Conservation (phyloP, 2,797 vertebrate genomes). For the Sylvilagus floridanus region DNA sequence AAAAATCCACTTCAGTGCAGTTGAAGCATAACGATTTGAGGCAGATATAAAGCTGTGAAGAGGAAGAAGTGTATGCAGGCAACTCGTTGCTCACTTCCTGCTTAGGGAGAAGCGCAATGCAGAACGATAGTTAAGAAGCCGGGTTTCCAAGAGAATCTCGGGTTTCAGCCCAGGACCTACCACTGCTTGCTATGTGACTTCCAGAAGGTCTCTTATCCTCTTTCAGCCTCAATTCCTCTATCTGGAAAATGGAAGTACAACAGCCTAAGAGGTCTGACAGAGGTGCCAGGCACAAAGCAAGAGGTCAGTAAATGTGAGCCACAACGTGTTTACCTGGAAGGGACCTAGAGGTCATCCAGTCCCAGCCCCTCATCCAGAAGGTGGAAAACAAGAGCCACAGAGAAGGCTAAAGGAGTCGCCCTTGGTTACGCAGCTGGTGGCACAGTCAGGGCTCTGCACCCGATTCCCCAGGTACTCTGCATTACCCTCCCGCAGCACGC, state of each 20-base stretch:
- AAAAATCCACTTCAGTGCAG: constrained; percentile 42
- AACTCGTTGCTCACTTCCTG: background rate
- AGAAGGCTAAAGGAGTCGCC: background rate
- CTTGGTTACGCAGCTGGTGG: background rate
- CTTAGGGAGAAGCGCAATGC: background rate
- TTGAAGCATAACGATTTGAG: constrained; percentile 42
- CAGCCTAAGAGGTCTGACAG: background rate
- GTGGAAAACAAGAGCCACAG: constrained; percentile 15
- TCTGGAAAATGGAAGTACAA: constrained; percentile 32
- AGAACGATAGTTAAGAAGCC: constrained; percentile 14
- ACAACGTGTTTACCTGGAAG: constrained; percentile 12
- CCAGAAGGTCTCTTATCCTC: background rate
- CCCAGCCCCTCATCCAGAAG: constrained; percentile 40
- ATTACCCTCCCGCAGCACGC: background rate
- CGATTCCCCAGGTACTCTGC: background rate
- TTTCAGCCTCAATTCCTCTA: constrained; percentile 49
- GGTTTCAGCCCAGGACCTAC: constrained; percentile 49
- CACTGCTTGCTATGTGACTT: background rate
- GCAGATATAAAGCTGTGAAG: constrained; percentile 16
- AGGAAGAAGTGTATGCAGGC: constrained; percentile 1
- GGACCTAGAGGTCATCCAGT: constrained; percentile 25
- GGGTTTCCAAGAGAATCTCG: background rate
- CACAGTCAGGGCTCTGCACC: background rate
- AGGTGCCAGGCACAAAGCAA: constrained; percentile 45
- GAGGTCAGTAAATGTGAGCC: background rate